Base-by-base conservation (phyloP, 2,888 invertebrate species). In the Phlogophora meticulosa region DNA sequence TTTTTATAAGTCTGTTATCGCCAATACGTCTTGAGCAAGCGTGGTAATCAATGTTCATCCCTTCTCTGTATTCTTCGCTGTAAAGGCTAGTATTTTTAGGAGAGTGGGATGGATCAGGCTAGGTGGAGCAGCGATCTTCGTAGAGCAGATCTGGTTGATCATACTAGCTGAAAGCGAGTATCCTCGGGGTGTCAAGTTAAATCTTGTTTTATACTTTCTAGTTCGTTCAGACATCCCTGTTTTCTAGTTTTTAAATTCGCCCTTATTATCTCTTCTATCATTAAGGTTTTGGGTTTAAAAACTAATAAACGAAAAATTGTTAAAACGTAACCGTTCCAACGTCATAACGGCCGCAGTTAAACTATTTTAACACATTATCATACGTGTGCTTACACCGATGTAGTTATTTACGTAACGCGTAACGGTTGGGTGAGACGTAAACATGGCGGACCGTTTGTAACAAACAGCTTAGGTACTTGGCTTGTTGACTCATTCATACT, bases 321-420 rank as follows among this genome's bases (percentile, higher is more conserved):
- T 32, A 15, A 34, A 15, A 36, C 51, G 32, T 20, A 4, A 32
- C 28, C 2, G 28, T 28, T 28, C 2, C 20, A 48, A 5, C 32
- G 9, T 49, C n/a, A 22, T 56, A 48, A 53, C 48, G 4, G 2
- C 3, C 0, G 4, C 9, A 53, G 22, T 57, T 43, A 28, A 57
- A 68, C 32, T 5, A 58, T 48, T 53, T 52, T 55, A 76, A 22
- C 32, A 40, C 48, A 17, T 46, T 58, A 58, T 58, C 49, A 62
- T 45, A 62, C 57, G 34, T 40, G 34, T 9, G 7, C 56, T 24
- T 17, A 40, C 59, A 40, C n/a, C 51, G 13, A 34, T 52, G 40
- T 51, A 60, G 60, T 68, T 65, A 58, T 80, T 76, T 76, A 64
- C 55, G 80, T 75, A 61, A 61, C 36, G 3, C 55, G 51, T 45